Evolutionary conservation across 2,888 invertebrate genomes (phyloP).

Genomic region (Plagodis dolabraria): DNA sequence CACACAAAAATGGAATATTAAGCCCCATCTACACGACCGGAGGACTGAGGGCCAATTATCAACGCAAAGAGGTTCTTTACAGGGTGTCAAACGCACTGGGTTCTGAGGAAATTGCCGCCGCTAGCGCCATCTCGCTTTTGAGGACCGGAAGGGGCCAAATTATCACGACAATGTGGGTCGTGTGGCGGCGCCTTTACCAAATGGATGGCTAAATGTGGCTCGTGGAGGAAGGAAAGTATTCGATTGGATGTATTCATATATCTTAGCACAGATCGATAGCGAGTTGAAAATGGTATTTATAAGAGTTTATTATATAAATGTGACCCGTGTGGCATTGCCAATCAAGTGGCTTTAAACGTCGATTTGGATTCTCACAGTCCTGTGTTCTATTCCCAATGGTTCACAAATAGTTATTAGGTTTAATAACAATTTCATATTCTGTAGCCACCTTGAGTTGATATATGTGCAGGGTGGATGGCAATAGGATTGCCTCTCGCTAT

Average conservation of each 20-base stretch:
- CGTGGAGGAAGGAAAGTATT: constrained; percentile 12
- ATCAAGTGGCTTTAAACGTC: no score
- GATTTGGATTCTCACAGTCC: no score
- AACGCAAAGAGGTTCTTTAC: constrained; percentile 44
- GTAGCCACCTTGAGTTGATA: no score
- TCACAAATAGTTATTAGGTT: no score
- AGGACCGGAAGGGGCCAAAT: constrained; percentile 64
- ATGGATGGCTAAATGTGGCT: constrained; percentile 12
- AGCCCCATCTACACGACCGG: constrained; percentile 32
- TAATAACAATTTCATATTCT: no score
- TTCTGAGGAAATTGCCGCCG: constrained; percentile 65
- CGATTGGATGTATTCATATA: neutral
- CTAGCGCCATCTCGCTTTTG: constrained; percentile 59
- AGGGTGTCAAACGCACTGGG: constrained; percentile 61
- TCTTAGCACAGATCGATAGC: no score
- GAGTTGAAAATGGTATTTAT: no score
- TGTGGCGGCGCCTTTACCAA: constrained; percentile 13
- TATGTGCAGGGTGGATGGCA: no score
- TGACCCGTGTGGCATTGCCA: no score
- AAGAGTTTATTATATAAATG: no score
- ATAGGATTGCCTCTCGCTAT: no score
- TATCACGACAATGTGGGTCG: constrained; percentile 40
- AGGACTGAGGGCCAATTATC: constrained; percentile 47
- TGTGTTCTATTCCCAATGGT: no score
- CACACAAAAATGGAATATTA: constrained; percentile 42